phyloP scores from a whole-genome alignment of 2,113 vertebrate species.

The Pomatorhinus ruficollis region DNA sequence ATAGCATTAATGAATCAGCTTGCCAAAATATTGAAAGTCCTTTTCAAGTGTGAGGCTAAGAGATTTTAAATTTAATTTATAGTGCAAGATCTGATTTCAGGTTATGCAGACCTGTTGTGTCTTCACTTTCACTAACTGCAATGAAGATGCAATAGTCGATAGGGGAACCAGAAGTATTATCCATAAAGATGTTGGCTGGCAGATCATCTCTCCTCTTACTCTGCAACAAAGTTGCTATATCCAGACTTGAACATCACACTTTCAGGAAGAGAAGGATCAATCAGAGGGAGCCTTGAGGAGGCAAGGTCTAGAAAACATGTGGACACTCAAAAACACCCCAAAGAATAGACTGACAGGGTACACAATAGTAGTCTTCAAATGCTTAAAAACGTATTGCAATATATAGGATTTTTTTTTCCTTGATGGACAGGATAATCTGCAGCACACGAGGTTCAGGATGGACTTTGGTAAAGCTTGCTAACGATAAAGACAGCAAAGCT shows the following conservation, averaged over 20 bases:
- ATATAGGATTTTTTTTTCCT: not conserved
- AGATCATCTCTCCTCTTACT: not conserved
- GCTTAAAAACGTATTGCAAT: not conserved
- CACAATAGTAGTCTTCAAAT: not conserved
- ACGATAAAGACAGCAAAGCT: not conserved
- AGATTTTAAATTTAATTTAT: not conserved
- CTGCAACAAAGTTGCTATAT: not conserved
- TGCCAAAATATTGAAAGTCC: not conserved
- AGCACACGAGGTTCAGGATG: not conserved
- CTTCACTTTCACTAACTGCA: not conserved
- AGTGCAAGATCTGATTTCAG: not conserved
- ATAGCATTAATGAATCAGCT: not conserved
- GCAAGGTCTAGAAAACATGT: not conserved
- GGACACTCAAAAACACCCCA: not conserved
- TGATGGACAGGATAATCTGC: not conserved
- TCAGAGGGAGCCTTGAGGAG: not conserved
- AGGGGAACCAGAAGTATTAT: not conserved
- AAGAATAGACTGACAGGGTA: not conserved
- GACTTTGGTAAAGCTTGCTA: not conserved
- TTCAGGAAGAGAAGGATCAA: not conserved
- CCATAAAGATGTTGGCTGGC: not conserved
- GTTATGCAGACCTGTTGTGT: fast-evolving
- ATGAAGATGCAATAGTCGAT: not conserved
- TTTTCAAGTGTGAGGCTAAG: not conserved
- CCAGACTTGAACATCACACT: not conserved